phyloP scores from a whole-genome alignment of 2,113 vertebrate genomes.

The Plectropomus leopardus region DNA sequence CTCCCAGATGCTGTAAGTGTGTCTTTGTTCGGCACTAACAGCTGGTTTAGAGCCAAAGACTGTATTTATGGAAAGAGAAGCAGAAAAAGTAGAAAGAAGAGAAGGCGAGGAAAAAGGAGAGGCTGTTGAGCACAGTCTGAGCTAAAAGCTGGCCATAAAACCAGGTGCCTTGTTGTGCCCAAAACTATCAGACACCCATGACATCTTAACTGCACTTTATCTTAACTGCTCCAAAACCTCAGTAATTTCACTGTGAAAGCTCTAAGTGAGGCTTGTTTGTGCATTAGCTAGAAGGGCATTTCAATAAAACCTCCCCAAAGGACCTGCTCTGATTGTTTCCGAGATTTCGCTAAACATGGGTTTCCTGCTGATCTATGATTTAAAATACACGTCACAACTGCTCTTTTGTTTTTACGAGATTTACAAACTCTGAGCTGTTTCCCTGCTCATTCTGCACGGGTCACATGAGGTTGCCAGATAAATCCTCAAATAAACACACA shows the following conservation, averaged over 20 bases:
- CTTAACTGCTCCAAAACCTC: conserved; percentile 46
- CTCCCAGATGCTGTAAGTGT: conserved; percentile 63
- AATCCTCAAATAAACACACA: background rate
- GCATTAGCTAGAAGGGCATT: conserved; percentile 37
- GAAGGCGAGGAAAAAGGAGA: conserved; percentile 2
- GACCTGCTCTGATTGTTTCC: conserved; percentile 50
- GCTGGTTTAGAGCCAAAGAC: conserved; percentile 74
- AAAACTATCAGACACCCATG: conserved; percentile 49
- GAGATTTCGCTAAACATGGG: conserved; percentile 49
- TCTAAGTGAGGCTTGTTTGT: conserved; percentile 32
- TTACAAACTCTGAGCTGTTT: conserved; percentile 34
- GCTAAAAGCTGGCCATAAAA: conserved; percentile 55
- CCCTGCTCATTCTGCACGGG: background rate
- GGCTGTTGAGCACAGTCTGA: conserved; percentile 41
- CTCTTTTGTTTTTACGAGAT: conserved; percentile 46
- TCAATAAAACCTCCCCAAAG: conserved; percentile 45
- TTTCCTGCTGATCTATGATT: conserved; percentile 52
- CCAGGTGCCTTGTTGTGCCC: conserved; percentile 58
- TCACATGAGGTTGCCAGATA: background rate
- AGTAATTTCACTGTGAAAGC: conserved; percentile 33
- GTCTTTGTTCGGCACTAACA: conserved; percentile 78
- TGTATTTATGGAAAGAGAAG: conserved; percentile 69
- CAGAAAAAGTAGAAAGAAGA: conserved; percentile 41
- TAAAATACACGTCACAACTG: conserved; percentile 35
- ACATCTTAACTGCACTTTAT: conserved; percentile 66